Evolutionary conservation across 1,140 invertebrate genomes (phyloP).

Genomic region (Procambarus virginalis): DNA sequence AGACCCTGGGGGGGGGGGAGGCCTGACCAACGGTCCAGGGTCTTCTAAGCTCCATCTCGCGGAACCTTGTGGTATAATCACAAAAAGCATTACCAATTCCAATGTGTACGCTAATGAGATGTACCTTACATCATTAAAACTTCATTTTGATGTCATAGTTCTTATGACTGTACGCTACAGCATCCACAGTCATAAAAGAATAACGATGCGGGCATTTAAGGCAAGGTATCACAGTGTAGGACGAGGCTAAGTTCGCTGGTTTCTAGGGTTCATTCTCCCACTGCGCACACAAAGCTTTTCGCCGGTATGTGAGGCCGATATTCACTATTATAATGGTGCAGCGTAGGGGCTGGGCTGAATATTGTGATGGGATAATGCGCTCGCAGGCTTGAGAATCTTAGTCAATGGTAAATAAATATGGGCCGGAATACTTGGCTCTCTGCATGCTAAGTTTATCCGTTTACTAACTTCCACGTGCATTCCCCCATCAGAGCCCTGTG

Average conservation of each 20-base stretch:
- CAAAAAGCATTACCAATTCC: neutral
- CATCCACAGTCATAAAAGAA: neutral
- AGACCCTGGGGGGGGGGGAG: too few species aligned
- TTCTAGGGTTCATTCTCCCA: neutral
- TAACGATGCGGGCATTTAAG: neutral
- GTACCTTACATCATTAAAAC: neutral
- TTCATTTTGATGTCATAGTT: neutral
- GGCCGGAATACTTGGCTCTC: too few species aligned
- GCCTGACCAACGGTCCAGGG: neutral
- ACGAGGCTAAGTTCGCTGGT: too few species aligned
- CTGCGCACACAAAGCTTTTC: neutral
- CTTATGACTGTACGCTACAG: neutral
- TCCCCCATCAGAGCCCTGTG: too few species aligned
- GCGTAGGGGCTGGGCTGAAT: neutral
- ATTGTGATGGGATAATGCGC: neutral
- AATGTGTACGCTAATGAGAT: neutral
- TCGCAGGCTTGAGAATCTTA: too few species aligned
- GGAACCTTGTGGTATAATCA: too few species aligned
- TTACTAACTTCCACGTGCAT: too few species aligned
- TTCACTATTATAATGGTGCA: neutral
- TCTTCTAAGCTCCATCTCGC: too few species aligned
- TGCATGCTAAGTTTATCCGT: too few species aligned
- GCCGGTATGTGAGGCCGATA: neutral
- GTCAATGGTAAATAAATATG: too few species aligned
- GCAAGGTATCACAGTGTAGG: too few species aligned